A percentile compares a stretch with the other conserved stretches of the same genome.
Evolutionary conservation across 2,113 vertebrate species (phyloP).

Genomic region (Aspiorhynchus laticeps): DNA sequence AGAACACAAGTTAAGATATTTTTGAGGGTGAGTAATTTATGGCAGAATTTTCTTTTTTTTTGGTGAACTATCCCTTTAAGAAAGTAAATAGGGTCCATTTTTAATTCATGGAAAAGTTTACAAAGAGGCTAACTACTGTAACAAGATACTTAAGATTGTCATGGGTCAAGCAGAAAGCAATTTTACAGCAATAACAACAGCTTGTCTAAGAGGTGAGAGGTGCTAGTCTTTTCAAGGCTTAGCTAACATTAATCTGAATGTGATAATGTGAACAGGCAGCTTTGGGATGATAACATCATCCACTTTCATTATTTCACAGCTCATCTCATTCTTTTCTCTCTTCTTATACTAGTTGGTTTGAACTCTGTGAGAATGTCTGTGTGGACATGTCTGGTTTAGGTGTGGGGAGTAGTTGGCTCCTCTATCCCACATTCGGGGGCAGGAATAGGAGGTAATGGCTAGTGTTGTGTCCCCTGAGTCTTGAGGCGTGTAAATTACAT

Average conservation of each 20-base stretch:
- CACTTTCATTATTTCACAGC: constrained; percentile 19
- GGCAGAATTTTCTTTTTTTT: no score
- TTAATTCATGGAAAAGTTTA: background rate
- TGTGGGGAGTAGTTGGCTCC: constrained; percentile 58
- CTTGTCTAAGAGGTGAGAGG: constrained; percentile 6
- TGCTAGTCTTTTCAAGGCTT: background rate
- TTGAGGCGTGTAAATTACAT: constrained; percentile 76
- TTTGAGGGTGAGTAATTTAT: no score
- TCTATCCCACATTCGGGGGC: constrained; percentile 57
- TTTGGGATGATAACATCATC: constrained; percentile 43
- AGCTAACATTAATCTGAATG: constrained; percentile 40
- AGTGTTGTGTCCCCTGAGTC: constrained; percentile 35
- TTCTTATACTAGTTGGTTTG: constrained; percentile 5
- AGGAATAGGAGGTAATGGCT: constrained; percentile 67
- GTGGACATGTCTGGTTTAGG: constrained; percentile 20
- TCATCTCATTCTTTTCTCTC: constrained; percentile 8
- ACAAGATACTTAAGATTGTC: background rate
- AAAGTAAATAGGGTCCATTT: background rate
- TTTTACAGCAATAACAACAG: background rate
- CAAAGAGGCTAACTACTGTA: background rate
- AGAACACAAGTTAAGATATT: no score
- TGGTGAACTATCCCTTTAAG: background rate
- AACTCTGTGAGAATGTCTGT: constrained; percentile 40
- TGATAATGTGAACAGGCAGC: constrained; percentile 52
- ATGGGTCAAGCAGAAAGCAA: background rate